Conservation (phyloP, 23 tunicate species). For the Styela plicata region DNA sequence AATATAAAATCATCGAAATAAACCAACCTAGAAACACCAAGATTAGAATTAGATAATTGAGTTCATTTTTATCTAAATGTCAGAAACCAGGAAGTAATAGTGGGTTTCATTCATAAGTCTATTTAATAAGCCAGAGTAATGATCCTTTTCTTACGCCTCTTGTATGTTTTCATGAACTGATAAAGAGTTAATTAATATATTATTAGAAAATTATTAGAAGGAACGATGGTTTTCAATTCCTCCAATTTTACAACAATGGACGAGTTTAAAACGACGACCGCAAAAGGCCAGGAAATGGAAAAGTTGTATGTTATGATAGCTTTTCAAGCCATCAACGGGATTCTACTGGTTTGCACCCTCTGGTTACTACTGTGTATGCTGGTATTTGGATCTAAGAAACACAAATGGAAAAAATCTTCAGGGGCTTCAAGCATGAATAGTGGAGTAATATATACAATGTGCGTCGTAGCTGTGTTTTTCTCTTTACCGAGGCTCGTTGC, state of each 20-base stretch:
- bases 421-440: not conserved
- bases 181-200: too few relatives aligned
- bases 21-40: too few relatives aligned
- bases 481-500: not conserved
- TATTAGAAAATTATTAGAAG: too few relatives aligned
- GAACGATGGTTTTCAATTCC: not conserved
- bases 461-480: not conserved
- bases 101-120: too few relatives aligned
- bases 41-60: too few relatives aligned
- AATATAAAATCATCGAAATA: too few relatives aligned
- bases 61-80: too few relatives aligned
- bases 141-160: too few relatives aligned
- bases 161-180: too few relatives aligned
- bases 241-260: not conserved
- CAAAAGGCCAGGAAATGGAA: not conserved
- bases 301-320: not conserved
- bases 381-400: not conserved
- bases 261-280: too few relatives aligned
- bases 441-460: not conserved
- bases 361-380: not conserved
- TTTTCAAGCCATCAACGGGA: not conserved
- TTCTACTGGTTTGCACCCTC: not conserved
- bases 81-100: too few relatives aligned
- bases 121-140: too few relatives aligned
- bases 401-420: not conserved